Evolutionary conservation across 1,140 invertebrate species (phyloP), one percentile per base, ranked within the genome.

Genomic region (Venturia canescens): DNA sequence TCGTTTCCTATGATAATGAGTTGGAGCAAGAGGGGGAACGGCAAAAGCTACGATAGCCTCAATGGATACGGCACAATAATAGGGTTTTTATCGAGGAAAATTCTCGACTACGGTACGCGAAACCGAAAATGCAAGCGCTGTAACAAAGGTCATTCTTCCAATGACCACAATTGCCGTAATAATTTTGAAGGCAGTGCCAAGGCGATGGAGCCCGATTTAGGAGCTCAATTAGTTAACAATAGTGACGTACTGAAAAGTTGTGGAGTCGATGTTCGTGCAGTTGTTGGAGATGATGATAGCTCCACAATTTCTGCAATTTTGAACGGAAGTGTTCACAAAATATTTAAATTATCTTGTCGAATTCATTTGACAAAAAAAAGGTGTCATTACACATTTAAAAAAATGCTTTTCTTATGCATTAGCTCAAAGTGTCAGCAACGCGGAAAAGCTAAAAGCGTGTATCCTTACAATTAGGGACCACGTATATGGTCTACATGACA

Each of bases 331-430:
- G 21, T 60, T 44, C 23, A 80, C 50, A 44, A 80, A 34, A 66
- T 80, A 26, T 44, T 75, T 9, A 80, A 80, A 70, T 57, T 75
- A 38, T 16, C 48, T 29, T 70, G 75, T 21, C 44, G 38, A 67
- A 80, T 63, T 74, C 71, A 75, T 4, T 75, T 72, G 27, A 38
- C 26, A 15, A 77, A 81, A 27, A 67, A 67, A 16, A 3, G 66
- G 15, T 53, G 53, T 31, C 2, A 80, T 75, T 29, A 38, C 63
- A 18, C 75, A 80, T 34, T 26, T 75, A 13, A 26, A 71, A 67
- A 81, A 70, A 57, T 78, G 74, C 71, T 78, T 70, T 44, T 70
- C 38, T 38, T 78, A 78, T 63, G 38, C 38, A 34, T 29, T 81
- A 16, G 31, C 60, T 53, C 67, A 81, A 57, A 81, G 77, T 26